Base-by-base conservation (phyloP, 2,888 invertebrate species). In the Scrobipalpa costella region DNA sequence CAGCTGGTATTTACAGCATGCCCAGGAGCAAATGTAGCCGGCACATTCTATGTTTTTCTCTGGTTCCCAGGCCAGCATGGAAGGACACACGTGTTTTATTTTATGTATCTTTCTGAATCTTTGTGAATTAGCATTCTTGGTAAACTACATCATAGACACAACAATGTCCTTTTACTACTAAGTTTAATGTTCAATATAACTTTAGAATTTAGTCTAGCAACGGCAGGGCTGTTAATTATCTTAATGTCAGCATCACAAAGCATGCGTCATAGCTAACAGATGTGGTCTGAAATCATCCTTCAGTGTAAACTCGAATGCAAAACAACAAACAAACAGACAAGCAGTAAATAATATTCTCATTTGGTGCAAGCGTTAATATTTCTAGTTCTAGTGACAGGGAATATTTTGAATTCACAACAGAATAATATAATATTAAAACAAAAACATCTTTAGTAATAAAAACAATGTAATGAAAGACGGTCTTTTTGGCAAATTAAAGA, bases 341-440 rank as follows among this genome's bases (percentile, higher is more conserved):
- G 33, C 27, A n/a, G 49, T 60, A 60, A 60, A 60, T 60, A 60
- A 60, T 60, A 49, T 3, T 21, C 47, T 49, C 60, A 47, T 60
- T 60, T 49, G 15, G 60, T 34, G 8, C 49, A 13, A 27, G 27
- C 17, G 49, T 49, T 49, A 60, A 47, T 60, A 60, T 49, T 33
- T 33, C 49, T 49, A 40, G 59, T 33, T 33, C 49, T 49, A 40
- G 59, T 44, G 33, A 60, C 34, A 34, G 27, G 34, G 17, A 7
- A 52, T 52, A 15, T 34, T 34, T 55, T n/a, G 9, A 49, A 6
- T 33, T 0, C 7, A 33, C 9, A 13, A n/a, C 19, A 19, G 1
- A 21, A 9, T 9, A 0, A 17, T 9, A 17, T 19, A 9, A 9
- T 6, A 6, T 1, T 49, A 47, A 17, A 5, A 38, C 8, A 8